phyloP scores from a whole-genome alignment of 2,113 vertebrate genomes.

The Archilochus colubris region DNA sequence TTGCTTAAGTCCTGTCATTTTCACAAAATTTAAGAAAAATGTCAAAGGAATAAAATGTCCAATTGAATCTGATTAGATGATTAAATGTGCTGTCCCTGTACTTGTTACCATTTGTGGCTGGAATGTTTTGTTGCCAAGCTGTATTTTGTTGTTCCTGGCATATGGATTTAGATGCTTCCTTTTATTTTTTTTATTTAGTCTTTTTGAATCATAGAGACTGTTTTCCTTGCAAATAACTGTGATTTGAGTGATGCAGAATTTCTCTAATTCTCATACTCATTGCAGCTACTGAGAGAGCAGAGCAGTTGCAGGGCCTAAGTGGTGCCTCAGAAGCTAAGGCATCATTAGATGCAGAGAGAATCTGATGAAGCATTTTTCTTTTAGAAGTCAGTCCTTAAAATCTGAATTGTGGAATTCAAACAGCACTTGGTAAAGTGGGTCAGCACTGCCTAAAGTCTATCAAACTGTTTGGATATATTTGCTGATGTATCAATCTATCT shows the following conservation, averaged over 20 bases:
- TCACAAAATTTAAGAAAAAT: constrained; percentile 19
- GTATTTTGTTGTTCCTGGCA: not conserved
- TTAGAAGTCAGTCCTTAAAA: not conserved
- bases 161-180: not conserved
- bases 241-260: not conserved
- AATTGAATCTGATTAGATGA: not conserved
- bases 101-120: not conserved
- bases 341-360: not conserved
- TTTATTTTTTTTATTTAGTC: not conserved
- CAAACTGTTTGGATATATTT: constrained; percentile 25
- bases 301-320: not conserved
- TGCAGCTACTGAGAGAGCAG: not conserved
- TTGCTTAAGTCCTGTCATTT: not conserved
- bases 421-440: not conserved
- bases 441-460: not conserved
- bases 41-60: constrained; percentile 4
- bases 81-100: not conserved
- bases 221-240: not conserved
- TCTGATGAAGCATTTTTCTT: not conserved
- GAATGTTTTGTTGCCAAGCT: not conserved
- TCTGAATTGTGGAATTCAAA: not conserved
- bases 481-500: not conserved
- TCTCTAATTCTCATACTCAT: not conserved
- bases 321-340: not conserved
- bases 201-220: not conserved